Evolutionary conservation across 2,888 invertebrate genomes (phyloP).

Genomic region (Campopleginae sp.): DNA sequence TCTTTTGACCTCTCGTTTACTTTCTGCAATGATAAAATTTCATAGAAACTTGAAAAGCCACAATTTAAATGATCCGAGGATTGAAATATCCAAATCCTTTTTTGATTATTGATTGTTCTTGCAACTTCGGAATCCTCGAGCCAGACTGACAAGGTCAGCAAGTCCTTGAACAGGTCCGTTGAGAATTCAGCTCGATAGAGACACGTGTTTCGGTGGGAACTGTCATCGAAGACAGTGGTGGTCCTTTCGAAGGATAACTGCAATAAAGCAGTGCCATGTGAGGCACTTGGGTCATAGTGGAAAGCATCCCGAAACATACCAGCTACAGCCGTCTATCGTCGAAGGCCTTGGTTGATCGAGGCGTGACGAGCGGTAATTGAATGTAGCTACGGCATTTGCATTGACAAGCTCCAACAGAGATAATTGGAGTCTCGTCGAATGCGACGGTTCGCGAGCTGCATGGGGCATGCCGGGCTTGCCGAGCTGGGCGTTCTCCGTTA

Average conservation of each 20-base stretch:
- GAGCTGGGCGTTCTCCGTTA: constrained; percentile 74
- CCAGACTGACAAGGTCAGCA: not conserved
- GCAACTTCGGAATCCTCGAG: not conserved
- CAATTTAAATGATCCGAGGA: not conserved
- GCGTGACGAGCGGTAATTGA: constrained; percentile 84
- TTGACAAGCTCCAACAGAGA: constrained; percentile 83
- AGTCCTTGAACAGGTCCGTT: not conserved
- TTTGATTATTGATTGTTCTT: not conserved
- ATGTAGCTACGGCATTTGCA: constrained; percentile 83
- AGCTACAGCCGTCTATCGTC: constrained; percentile 57
- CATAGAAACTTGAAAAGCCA: not conserved
- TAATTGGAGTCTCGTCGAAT: constrained; percentile 84
- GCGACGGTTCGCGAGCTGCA: constrained; percentile 77
- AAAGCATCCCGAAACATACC: constrained; percentile 53
- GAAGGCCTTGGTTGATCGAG: constrained; percentile 78
- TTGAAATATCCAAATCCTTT: not conserved
- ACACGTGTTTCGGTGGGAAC: not conserved
- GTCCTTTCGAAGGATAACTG: constrained; percentile 19
- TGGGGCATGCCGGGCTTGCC: constrained; percentile 50
- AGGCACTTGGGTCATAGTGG: constrained; percentile 46
- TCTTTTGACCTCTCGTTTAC: not conserved
- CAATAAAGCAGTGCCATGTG: constrained; percentile 29
- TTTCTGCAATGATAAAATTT: not conserved
- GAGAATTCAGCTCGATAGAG: not conserved
- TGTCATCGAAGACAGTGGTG: not conserved